phyloP scores from a whole-genome alignment of 2,888 invertebrate species.

The Sepiola atlantica region DNA sequence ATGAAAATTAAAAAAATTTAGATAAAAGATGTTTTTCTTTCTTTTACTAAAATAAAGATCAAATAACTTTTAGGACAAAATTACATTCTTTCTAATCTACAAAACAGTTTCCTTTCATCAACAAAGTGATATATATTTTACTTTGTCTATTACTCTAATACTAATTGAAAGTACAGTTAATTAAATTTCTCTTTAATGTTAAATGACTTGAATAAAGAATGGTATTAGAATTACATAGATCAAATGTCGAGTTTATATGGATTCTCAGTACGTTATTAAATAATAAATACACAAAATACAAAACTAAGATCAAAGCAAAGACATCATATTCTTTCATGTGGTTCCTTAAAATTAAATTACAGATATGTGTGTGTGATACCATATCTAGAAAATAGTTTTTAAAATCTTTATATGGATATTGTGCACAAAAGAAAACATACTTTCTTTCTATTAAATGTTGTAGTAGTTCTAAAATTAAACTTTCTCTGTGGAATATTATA shows the following conservation, averaged over 20 bases:
- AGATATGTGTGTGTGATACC: background rate
- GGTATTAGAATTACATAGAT: background rate
- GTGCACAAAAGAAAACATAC: background rate
- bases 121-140: background rate
- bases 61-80: background rate
- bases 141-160: background rate
- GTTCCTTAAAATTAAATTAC: background rate
- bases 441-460: background rate
- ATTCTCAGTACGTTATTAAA: conserved; percentile 21
- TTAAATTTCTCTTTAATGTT: background rate
- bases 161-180: background rate
- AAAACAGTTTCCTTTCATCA: background rate
- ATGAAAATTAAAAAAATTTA: no score
- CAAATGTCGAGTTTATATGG: background rate
- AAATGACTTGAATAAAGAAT: background rate
- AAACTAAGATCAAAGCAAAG: background rate
- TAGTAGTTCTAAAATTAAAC: background rate
- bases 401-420: background rate
- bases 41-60: background rate
- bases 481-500: background rate
- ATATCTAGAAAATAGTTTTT: background rate
- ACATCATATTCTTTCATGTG: background rate
- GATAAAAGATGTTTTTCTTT: no score
- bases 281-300: background rate
- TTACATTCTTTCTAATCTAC: background rate